phyloP scores from a whole-genome alignment of 2,888 invertebrate genomes.

The Apotomis turbidana region DNA sequence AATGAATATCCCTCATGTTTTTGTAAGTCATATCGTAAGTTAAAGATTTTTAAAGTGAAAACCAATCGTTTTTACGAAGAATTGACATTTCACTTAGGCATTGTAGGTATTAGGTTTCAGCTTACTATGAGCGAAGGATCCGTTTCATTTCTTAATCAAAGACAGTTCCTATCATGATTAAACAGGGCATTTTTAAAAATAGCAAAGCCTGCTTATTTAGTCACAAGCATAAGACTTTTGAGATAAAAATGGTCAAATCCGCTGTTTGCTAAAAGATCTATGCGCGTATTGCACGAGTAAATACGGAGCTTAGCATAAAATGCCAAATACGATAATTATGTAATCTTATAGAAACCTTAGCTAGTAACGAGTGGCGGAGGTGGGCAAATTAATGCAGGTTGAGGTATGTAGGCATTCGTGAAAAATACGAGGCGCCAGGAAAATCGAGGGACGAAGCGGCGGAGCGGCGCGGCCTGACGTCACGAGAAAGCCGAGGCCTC shows the following conservation, averaged over 20 bases:
- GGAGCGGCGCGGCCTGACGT: conserved; percentile 64
- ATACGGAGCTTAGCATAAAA: conserved; percentile 1
- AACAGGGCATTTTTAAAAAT: conserved; percentile 22
- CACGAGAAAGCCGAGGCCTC: conserved; percentile 77
- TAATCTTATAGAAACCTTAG: conserved; percentile 5
- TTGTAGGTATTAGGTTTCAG: too few species aligned
- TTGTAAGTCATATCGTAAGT: too few species aligned
- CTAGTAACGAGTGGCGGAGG: conserved; percentile 48
- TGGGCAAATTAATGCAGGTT: conserved; percentile 61
- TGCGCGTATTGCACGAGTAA: not conserved
- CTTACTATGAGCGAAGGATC: too few species aligned
- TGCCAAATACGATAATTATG: not conserved
- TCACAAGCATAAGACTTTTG: conserved; percentile 7
- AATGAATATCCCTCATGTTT: too few species aligned
- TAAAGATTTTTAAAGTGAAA: too few species aligned
- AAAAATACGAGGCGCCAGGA: conserved; percentile 68
- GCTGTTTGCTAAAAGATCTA: conserved; percentile 10
- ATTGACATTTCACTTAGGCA: too few species aligned
- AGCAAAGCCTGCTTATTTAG: conserved; percentile 7
- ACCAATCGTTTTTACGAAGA: too few species aligned
- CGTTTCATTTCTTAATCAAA: not conserved
- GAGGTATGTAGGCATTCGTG: conserved; percentile 51
- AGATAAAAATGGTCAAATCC: conserved; percentile 32
- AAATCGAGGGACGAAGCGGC: conserved; percentile 60
- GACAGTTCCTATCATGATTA: not conserved